These are phyloP conservation scores for Hartigia nigra DNA, from an alignment of 2,888 invertebrate genomes.

Conservation along the genomic window DNA sequence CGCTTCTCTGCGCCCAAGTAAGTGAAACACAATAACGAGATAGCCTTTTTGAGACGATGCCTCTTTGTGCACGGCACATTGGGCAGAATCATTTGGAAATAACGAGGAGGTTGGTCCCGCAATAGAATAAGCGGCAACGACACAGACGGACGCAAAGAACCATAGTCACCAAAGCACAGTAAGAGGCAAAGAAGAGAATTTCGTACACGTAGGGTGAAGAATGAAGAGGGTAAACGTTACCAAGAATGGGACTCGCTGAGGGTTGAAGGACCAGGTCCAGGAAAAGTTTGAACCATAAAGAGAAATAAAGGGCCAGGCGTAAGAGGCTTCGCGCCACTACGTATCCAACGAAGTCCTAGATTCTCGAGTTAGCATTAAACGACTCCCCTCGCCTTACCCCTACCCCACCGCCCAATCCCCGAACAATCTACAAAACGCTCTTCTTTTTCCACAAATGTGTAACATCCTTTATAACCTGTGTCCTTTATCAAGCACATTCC, in stretches of 20 bases:
- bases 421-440: neutral
- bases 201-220: neutral
- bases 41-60: neutral
- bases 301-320: neutral
- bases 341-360: neutral
- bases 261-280: neutral
- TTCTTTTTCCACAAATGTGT: neutral
- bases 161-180: neutral
- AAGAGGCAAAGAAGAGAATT: neutral
- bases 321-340: neutral
- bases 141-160: neutral
- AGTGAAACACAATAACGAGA: neutral
- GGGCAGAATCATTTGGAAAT: neutral
- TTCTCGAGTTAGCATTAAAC: neutral
- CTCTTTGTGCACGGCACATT: neutral
- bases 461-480: neutral
- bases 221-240: neutral
- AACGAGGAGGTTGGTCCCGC: neutral
- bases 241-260: neutral
- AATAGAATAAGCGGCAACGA: neutral
- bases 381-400: neutral
- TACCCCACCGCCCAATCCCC: neutral
- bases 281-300: neutral
- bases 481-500: neutral
- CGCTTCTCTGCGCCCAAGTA: neutral